Base-by-base conservation (phyloP, 2,113 vertebrate species). In the Nematolebias whitei region DNA sequence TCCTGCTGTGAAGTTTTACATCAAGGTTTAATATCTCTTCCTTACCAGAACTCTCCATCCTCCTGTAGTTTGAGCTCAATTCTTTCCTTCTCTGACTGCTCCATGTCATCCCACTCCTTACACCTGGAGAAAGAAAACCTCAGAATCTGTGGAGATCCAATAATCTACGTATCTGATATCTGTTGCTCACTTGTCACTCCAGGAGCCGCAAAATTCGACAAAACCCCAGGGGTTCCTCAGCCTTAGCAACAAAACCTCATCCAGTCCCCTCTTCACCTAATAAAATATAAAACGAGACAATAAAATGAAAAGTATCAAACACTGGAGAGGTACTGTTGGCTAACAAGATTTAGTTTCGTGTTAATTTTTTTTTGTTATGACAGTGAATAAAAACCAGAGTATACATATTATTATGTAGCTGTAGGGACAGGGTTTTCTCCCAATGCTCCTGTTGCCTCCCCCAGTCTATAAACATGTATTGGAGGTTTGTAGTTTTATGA, bases 151-250 rank as follows among this genome's bases (percentile, higher is more conserved):
- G 10, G 15, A 50, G 6, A 19, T 19, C 14, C 6, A 39, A 5
- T 7, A 35, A 50, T 40, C 45, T 24, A 29, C 9, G 50, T 39
- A 15, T 3, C 19, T 11, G 5, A 35, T 43, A 20, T 60, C 49
- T n/a, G 7, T 52, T 51, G 26, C 86, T 83, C 82, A 95, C 93
- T 85, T 91, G 79, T 95, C 94, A 70, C 93, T 93, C 93, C 93
- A 94, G 1, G 92, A 87, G 32, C 94, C 93, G 0, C 65, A 60
- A 64, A 93, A 94, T 55, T 95, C 94, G 0, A 92, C 66, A 49
- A 93, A 94, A 12, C 94, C 94, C 94, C 94, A 95, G 12, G 94
- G 94, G 77, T 95, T 95, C 76, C 93, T 88, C 74, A 95, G 68
- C 63, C 74, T 90, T 61, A 93, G 63, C 69, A 95, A 44, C 32